These are phyloP conservation scores for Nymphicus hollandicus DNA, from an alignment of 2,113 vertebrate genomes.

Conservation along the genomic window DNA sequence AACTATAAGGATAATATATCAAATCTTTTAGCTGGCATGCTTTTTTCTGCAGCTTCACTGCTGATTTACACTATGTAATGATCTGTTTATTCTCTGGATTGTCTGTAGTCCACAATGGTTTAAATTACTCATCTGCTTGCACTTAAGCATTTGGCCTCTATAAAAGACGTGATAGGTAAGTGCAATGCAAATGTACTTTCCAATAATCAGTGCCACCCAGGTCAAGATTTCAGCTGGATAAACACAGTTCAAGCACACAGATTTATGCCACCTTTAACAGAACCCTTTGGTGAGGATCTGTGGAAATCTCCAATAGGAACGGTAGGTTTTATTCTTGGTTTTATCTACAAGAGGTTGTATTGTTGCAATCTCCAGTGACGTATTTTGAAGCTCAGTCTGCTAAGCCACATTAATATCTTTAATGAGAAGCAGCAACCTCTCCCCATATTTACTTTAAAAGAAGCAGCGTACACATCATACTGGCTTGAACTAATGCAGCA, in stretches of 20 bases:
- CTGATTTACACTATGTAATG: slow-evolving; percentile 31
- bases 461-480: background rate
- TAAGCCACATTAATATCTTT: background rate
- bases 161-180: slow-evolving; percentile 2
- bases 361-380: background rate
- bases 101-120: background rate
- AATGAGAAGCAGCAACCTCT: background rate
- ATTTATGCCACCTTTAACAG: background rate
- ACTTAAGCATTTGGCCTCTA: slow-evolving; percentile 22
- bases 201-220: background rate
- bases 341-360: background rate
- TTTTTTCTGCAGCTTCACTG: slow-evolving; percentile 9
- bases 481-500: background rate
- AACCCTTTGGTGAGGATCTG: background rate
- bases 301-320: background rate
- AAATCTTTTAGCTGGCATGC: background rate
- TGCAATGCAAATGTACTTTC: background rate
- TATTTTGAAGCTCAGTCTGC: background rate
- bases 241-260: background rate
- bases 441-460: background rate
- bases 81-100: slow-evolving; percentile 24
- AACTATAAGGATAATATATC: background rate
- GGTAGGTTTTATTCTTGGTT: background rate
- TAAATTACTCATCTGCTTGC: slow-evolving; percentile 45
- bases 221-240: background rate